These are phyloP conservation scores for Chamaea fasciata DNA, from an alignment of 2,113 vertebrate genomes.

Conservation along the genomic window DNA sequence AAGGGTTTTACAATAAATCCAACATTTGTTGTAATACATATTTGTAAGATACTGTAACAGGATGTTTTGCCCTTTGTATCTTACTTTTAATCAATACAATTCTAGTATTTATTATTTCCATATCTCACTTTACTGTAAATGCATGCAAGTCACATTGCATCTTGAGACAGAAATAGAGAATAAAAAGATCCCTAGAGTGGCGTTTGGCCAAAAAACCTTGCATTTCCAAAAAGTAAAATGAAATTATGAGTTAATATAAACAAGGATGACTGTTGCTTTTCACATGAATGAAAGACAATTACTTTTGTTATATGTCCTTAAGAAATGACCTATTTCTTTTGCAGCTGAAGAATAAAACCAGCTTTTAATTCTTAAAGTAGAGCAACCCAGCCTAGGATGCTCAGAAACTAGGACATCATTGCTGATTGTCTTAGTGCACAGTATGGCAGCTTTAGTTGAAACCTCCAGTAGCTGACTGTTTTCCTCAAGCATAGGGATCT, in stretches of 20 bases:
- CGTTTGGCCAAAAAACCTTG: background rate
- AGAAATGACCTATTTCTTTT: background rate
- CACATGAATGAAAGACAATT: background rate
- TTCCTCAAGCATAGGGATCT: background rate
- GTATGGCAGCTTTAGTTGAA: background rate
- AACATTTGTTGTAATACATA: background rate
- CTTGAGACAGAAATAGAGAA: background rate
- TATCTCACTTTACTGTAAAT: background rate
- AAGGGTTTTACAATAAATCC: background rate
- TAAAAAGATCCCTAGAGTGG: background rate
- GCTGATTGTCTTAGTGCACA: background rate
- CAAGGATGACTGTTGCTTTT: background rate
- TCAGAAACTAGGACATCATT: background rate
- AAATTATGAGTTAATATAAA: background rate
- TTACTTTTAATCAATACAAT: background rate
- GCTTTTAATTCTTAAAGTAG: background rate
- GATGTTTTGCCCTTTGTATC: background rate
- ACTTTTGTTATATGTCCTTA: background rate
- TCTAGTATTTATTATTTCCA: background rate
- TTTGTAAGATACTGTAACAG: background rate
- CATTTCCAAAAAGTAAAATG: background rate
- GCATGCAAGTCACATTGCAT: background rate
- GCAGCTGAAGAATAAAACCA: background rate
- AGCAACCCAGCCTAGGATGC: background rate
- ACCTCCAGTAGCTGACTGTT: background rate